Evolutionary conservation across 2,113 vertebrate genomes (phyloP), one percentile per base, ranked within the genome.

Genomic region (Otolemur garnettii): DNA sequence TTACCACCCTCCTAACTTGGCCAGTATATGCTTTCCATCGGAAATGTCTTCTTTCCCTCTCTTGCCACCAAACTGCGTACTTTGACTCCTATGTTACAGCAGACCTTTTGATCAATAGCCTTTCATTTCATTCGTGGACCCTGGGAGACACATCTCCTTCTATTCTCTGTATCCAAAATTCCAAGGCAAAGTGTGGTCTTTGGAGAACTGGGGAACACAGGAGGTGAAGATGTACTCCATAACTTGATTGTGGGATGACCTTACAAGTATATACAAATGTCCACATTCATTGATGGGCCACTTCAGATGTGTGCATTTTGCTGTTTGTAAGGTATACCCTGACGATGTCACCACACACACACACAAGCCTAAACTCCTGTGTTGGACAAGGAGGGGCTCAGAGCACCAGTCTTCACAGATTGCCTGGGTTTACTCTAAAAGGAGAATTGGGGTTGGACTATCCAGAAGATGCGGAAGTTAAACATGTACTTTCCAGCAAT

Each of bases 401-500:
- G 33, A 50, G 19, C 24, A 55, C 30, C 5, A 24, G 68, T 12
- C 4, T 0, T 72, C 28, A 30, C 21, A 17, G 11, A 66, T 38
- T 66, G 11, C 18, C 30, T 35, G 55, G 75, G 18, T 13, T 13
- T 59, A 33, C 10, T 17, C n/a, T 53, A n/a, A 19, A 4, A 91
- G 75, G 35, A 74, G 55, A 74, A 81, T 4, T 77, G 21, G 50
- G 18, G 24, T 5, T 87, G 59, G 18, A 18, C n/a, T 59, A 21
- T 5, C 22, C 7, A 72, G 30, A 85, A 66, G 24, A 45, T 30
- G 71, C 50, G 57, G 42, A 64, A 90, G 53, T 79, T 45, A 7
- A 87, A 95, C 75, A 45, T 74, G 8, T 57, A 35, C 33, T 75
- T 91, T 94, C 85, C 19, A 38, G n/a, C 18, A 91, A 74, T 62